Conservation (phyloP, 2,113 vertebrate genomes). For the Carassius carassius region DNA sequence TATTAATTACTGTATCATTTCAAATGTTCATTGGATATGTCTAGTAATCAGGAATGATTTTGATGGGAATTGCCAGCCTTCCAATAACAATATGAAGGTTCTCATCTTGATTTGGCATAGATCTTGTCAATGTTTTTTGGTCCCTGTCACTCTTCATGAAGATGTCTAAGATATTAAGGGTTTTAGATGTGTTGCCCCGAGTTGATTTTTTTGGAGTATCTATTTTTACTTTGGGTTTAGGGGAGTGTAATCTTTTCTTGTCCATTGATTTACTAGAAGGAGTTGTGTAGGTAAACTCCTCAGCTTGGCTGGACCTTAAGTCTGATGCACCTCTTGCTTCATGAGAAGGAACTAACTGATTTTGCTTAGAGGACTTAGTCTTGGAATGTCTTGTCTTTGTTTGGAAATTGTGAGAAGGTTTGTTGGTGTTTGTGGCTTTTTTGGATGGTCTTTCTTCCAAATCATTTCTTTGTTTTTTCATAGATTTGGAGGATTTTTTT, state of each 20-base stretch:
- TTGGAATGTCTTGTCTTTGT: conserved; percentile 32
- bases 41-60: conserved; percentile 73
- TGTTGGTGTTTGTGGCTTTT: conserved; percentile 41
- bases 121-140: conserved; percentile 47
- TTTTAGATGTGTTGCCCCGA: conserved; percentile 53
- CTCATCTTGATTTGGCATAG: conserved; percentile 52
- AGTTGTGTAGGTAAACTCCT: neutral
- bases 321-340: neutral
- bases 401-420: conserved; percentile 34
- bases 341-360: conserved; percentile 45
- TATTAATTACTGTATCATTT: too few relatives aligned
- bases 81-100: conserved; percentile 74
- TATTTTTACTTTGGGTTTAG: conserved; percentile 16
- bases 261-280: conserved; percentile 47
- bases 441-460: neutral
- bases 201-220: conserved; percentile 36
- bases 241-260: neutral
- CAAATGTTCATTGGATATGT: too few relatives aligned
- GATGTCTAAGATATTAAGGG: conserved; percentile 63
- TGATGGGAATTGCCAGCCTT: conserved; percentile 76
- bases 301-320: conserved; percentile 3
- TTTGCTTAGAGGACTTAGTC: neutral
- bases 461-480: conserved; percentile 11
- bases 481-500: neutral
- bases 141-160: conserved; percentile 63